Evolutionary conservation across 2,888 invertebrate species (phyloP).

Genomic region (Drosophila niveifrons): DNA sequence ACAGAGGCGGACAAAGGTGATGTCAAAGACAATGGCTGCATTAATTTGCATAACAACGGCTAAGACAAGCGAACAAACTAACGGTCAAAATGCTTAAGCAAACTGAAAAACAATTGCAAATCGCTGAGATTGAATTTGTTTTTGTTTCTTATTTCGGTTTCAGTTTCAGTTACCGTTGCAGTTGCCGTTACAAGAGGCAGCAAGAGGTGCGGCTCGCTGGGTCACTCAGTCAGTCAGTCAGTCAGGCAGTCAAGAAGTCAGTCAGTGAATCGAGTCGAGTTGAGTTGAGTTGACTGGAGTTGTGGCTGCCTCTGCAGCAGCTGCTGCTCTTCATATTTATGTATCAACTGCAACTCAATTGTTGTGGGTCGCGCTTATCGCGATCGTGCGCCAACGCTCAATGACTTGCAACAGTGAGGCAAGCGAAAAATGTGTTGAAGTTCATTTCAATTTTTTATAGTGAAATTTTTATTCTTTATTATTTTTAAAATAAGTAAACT

Average conservation of each 20-base stretch:
- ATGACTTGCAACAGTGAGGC: conserved; percentile 26
- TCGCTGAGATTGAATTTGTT: conserved; percentile 34
- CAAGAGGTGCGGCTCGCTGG: conserved; percentile 37
- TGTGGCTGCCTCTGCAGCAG: conserved; percentile 15
- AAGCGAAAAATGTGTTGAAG: background rate
- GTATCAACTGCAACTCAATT: conserved; percentile 19
- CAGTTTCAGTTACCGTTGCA: conserved; percentile 6
- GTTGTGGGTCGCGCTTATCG: conserved; percentile 37
- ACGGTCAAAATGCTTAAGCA: conserved; percentile 56
- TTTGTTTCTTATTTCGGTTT: background rate
- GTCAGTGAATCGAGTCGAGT: background rate
- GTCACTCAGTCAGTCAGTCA: conserved; percentile 24
- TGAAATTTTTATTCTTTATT: too few species aligned
- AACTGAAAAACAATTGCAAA: conserved; percentile 53
- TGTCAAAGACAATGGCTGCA: conserved; percentile 26
- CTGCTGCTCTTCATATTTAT: conserved; percentile 59
- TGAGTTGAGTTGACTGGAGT: background rate
- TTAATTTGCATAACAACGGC: conserved; percentile 64
- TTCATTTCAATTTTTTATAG: too few species aligned
- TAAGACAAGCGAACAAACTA: conserved; percentile 23
- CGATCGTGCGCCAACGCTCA: conserved; percentile 38
- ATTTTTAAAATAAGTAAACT: too few species aligned
- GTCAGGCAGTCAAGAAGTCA: conserved; percentile 17
- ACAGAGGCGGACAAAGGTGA: conserved; percentile 47
- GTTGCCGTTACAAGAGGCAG: conserved; percentile 3